Base-by-base conservation (phyloP, 1,140 invertebrate genomes). In the Dendroctonus valens region DNA sequence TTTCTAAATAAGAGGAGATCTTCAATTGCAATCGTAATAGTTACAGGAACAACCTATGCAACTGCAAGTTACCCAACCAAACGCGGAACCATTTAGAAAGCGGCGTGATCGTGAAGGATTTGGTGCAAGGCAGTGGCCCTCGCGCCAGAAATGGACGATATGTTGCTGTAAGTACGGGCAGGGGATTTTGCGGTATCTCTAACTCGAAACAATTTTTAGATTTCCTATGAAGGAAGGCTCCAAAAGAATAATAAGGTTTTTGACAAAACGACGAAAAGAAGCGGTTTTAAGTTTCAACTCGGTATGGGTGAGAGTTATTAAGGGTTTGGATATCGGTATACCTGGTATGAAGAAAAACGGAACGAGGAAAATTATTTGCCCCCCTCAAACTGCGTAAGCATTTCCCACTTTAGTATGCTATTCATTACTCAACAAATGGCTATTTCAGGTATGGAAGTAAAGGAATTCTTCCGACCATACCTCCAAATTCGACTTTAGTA, bases 311-410 rank as follows among this genome's bases (percentile, higher is more conserved):
- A 96, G n/a, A 79, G 94, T 97, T 0, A 96, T 97, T 70, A 89
- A 89, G 73, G 96, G 92, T 38, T 97, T 93, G 94, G 94, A 97
- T 76, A 76, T 91, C 57, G 96, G 93, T 40, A 79, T 97, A 6
- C 75, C 78, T 69, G 94, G 93, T 68, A 94, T 95, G 93, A 96
- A 92, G 82, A 88, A 96, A 72, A 95, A 94, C 39, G 94, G 94
- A 58, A 96, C 94, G 78, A 85, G 95, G 75, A 86, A 85, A 72
- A 86, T 98, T 51, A 86, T 85, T 6, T 89, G 94, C 77, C 95
- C 95, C 61, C 84, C 94, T 59, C 80, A 86, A 38, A 87, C 94
- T 85, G 94, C 85, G 85, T 96, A 86, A 85, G 87, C 86, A 72
- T 62, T 44, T 26, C 12, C 50, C 26, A 26, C 61, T 39, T 54